Evolutionary conservation across 1,140 invertebrate genomes (phyloP).

Genomic region (Reticulitermes speratus): DNA sequence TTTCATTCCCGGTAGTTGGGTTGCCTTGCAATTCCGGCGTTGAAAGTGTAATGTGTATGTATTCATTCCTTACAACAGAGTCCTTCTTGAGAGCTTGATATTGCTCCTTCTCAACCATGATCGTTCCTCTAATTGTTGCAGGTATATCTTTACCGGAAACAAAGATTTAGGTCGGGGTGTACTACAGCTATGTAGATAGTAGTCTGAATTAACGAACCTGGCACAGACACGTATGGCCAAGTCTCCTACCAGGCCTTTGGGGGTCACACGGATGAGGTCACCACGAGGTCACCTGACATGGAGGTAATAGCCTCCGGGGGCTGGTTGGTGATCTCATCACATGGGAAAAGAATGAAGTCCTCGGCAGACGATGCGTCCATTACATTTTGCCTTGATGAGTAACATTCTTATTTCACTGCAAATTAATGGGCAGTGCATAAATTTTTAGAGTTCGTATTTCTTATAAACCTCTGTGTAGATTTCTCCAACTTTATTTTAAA

Average conservation of each 20-base stretch:
- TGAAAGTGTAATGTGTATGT: too few species aligned
- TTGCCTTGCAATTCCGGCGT: too few species aligned
- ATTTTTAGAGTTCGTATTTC: too few species aligned
- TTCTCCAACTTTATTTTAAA: too few species aligned
- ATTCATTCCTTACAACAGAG: too few species aligned
- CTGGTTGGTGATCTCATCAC: neutral
- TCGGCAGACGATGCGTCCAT: neutral
- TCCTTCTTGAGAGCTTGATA: too few species aligned
- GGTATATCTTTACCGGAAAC: neutral
- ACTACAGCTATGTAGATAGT: neutral
- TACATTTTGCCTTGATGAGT: neutral
- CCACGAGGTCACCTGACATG: neutral
- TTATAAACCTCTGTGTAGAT: too few species aligned
- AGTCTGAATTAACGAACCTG: neutral
- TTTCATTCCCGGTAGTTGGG: too few species aligned
- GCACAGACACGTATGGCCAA: neutral
- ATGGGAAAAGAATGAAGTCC: neutral
- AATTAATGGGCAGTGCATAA: too few species aligned
- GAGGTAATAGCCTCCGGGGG: neutral
- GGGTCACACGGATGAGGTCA: constrained; percentile 1
- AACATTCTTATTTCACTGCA: too few species aligned
- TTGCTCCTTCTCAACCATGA: too few species aligned
- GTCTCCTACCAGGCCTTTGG: neutral
- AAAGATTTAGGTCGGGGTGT: neutral
- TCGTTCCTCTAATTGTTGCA: too few species aligned